Evolutionary conservation across 2,888 invertebrate genomes (phyloP).

Genomic region (Stenolophus ochropezus): DNA sequence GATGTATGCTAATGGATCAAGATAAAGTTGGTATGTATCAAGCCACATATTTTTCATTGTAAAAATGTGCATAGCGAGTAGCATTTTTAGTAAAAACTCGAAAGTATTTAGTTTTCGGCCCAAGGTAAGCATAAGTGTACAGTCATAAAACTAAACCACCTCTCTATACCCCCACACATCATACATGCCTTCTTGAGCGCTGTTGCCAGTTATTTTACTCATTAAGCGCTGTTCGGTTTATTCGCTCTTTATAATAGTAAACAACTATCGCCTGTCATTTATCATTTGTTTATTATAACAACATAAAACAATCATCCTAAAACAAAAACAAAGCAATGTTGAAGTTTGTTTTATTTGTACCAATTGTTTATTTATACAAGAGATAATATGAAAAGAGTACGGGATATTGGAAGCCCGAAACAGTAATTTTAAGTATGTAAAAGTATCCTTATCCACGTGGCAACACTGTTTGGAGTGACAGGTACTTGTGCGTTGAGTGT

Average conservation of each 20-base stretch:
- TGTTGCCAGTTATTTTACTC: slow-evolving; percentile 47
- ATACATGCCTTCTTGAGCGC: slow-evolving; percentile 40
- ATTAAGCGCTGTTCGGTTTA: background rate
- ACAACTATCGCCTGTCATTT: background rate
- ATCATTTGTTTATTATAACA: background rate
- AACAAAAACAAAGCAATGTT: background rate
- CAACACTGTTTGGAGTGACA: slow-evolving; percentile 67
- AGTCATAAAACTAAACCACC: slow-evolving; percentile 68
- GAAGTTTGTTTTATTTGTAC: background rate
- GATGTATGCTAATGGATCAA: slow-evolving; percentile 57
- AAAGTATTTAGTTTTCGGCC: slow-evolving; percentile 69
- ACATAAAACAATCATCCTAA: background rate
- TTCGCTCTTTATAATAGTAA: background rate
- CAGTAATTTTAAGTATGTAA: background rate
- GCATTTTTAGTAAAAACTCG: slow-evolving; percentile 63
- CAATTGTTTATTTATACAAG: background rate
- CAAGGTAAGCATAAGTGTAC: slow-evolving; percentile 70
- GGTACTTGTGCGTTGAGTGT: slow-evolving; percentile 70
- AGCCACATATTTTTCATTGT: slow-evolving; percentile 21
- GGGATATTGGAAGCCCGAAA: background rate
- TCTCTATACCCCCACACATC: slow-evolving; percentile 62
- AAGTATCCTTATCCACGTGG: slow-evolving; percentile 11
- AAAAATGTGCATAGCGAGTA: slow-evolving; percentile 28
- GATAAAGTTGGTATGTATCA: slow-evolving; percentile 55
- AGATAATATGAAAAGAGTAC: background rate